Evolutionary conservation across 2,888 invertebrate genomes (phyloP).

Genomic region (Tupiocoris notatus): DNA sequence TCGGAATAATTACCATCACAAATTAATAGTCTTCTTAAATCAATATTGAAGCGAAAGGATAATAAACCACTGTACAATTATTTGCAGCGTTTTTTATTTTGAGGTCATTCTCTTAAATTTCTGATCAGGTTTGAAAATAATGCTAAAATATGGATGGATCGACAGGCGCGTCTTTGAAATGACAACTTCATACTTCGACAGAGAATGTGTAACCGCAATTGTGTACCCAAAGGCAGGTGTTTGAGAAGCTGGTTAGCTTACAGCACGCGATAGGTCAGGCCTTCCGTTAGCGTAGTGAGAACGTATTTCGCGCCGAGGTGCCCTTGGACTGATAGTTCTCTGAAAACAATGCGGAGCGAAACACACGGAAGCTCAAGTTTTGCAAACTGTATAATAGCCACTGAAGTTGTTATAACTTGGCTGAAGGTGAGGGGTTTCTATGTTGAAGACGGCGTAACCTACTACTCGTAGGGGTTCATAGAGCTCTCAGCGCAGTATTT

Average conservation of each 20-base stretch:
- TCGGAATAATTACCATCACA: too few relatives aligned
- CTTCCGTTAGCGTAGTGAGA: neutral
- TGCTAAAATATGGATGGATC: too few relatives aligned
- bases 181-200: too few relatives aligned
- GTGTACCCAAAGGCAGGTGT: too few relatives aligned
- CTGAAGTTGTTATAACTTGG: neutral
- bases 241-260: neutral
- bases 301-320: neutral
- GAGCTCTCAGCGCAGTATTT: neutral
- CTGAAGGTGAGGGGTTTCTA: neutral
- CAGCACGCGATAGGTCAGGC: neutral
- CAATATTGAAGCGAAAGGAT: too few relatives aligned
- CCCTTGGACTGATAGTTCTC: neutral
- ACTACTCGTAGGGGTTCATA: neutral
- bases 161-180: too few relatives aligned
- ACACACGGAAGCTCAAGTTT: neutral
- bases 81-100: too few relatives aligned
- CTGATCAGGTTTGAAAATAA: too few relatives aligned
- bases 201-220: too few relatives aligned
- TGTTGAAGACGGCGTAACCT: neutral
- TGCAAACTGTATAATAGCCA: neutral
- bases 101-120: too few relatives aligned
- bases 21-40: too few relatives aligned
- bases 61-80: too few relatives aligned
- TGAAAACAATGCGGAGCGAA: neutral